Evolutionary conservation across 2,888 invertebrate genomes (phyloP), one percentile per base, ranked within the genome.

Genomic region (Liposcelis brunnea): DNA sequence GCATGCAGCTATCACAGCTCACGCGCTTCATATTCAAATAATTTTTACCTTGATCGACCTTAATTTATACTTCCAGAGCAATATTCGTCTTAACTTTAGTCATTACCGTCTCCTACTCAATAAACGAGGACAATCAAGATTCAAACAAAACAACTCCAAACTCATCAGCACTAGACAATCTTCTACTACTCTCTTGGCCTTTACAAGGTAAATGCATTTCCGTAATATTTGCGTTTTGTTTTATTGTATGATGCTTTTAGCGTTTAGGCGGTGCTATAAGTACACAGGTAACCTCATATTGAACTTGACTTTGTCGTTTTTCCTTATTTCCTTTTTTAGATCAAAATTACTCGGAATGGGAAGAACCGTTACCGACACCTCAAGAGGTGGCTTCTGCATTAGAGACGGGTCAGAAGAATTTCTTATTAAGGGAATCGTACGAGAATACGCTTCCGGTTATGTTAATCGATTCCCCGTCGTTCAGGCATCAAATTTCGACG

Each of bases 401-500:
- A 1, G 53, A 60, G 38, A 67, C 63, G 4, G 80, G 80, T 0
- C 64, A 70, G 18, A 65, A 63, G 16, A 76, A 74, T 0, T 63
- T 84, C 7, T 59, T 63, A 1, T 62, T 68, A 42, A 67, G 74
- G 2, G 66, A 70, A 47, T 59, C 65, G 12, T 61, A 74, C 4
- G 81, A 83, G 51, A 64, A 26, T 14, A 46, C 36, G 6, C 49
- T 50, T 15, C 45, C 50, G 8, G 32, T 46, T 11, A 46, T 55
- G 16, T 45, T 47, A 14, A 26, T 42, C 7, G 49, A 51, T 33
- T 50, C 53, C 18, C 53, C 55, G 12, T 52, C 54, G 12, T 54
- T 51, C 51, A 70, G 75, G 34, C 84, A 84, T 43, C 83, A 81
- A 55, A 69, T 74, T 42, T 75, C 80, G 0, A 69, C 80, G 1